Conservation (phyloP, 2,113 vertebrate species). For the Lepus americanus region DNA sequence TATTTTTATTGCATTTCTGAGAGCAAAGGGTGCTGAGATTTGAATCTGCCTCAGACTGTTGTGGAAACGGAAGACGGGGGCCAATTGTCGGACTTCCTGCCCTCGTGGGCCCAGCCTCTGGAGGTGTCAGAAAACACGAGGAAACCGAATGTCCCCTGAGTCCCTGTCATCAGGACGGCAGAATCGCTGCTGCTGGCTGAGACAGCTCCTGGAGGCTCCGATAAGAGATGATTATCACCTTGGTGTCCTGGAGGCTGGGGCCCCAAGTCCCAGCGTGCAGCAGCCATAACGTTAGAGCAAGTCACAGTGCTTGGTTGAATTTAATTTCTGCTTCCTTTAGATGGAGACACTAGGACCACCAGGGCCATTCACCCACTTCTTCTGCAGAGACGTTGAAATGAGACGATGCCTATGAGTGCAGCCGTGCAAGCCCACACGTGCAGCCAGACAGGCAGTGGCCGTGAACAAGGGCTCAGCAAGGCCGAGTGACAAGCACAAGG, state of each 20-base stretch:
- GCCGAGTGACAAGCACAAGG: background rate
- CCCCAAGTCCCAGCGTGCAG: background rate
- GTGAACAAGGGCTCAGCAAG: background rate
- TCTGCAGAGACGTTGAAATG: background rate
- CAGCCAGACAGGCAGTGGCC: background rate
- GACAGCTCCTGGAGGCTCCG: slow-evolving; percentile 35
- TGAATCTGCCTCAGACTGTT: background rate
- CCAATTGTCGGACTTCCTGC: background rate
- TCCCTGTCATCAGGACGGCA: background rate
- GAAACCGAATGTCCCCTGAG: background rate
- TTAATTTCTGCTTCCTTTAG: background rate
- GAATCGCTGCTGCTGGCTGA: slow-evolving; percentile 5
- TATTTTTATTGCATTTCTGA: slow-evolving; percentile 25
- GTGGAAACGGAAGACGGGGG: background rate
- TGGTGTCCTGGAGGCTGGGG: background rate
- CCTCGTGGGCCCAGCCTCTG: background rate
- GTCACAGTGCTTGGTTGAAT: background rate
- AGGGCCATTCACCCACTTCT: background rate
- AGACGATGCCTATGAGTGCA: background rate
- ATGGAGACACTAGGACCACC: background rate
- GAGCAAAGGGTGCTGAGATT: background rate
- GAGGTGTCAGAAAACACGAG: background rate
- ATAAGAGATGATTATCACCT: background rate
- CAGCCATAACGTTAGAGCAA: background rate
- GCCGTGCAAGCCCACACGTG: background rate